These are phyloP conservation scores for Acronicta aceris DNA, from an alignment of 2,888 invertebrate genomes.

Conservation along the genomic window DNA sequence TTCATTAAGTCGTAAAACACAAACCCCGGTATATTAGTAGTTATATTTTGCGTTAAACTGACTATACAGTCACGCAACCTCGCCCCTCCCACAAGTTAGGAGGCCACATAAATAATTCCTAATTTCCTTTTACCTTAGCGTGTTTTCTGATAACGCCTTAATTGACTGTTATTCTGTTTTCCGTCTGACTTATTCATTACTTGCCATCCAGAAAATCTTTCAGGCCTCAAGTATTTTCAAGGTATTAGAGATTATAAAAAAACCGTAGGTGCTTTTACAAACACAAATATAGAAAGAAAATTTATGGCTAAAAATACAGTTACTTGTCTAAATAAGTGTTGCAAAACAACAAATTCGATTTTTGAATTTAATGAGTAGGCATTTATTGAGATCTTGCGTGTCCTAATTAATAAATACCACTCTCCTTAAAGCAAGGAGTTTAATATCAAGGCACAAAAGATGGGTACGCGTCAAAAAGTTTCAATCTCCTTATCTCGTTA, in stretches of 20 bases:
- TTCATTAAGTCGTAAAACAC: conserved; percentile 46
- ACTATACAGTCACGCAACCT: conserved; percentile 51
- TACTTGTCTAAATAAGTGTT: no score
- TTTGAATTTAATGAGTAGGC: no score
- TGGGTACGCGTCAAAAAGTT: conserved; percentile 37
- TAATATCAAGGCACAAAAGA: conserved; percentile 15
- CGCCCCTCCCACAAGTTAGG: conserved; percentile 33
- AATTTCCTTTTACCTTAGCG: conserved; percentile 47
- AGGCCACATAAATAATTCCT: conserved; percentile 49
- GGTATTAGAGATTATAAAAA: no score
- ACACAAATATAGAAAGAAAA: no score
- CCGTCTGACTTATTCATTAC: background rate
- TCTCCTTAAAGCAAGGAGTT: no score
- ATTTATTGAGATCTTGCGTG: no score
- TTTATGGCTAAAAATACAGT: no score
- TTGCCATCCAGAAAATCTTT: no score
- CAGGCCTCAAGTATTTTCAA: no score
- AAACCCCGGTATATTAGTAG: conserved; percentile 56
- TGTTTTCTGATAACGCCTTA: conserved; percentile 35
- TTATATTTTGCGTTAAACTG: conserved; percentile 66
- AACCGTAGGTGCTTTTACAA: no score
- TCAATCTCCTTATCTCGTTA: conserved; percentile 50
- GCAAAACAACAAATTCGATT: no score
- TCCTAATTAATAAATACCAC: no score
- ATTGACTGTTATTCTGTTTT: conserved; percentile 29